phyloP scores from a whole-genome alignment of 2,888 invertebrate genomes.

The Drosophila robusta region DNA sequence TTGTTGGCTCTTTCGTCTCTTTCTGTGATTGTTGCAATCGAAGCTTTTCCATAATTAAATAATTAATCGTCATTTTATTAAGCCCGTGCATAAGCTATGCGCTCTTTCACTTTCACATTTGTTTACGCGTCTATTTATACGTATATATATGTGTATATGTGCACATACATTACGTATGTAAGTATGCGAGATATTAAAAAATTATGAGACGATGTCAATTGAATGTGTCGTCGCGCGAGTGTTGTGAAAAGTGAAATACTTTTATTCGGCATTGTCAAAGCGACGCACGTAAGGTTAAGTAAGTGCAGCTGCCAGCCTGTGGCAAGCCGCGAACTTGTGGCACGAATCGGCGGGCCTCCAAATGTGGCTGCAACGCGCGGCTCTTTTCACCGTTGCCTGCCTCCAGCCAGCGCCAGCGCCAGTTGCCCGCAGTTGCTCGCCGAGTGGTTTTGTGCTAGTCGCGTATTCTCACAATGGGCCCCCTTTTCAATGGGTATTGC shows the following conservation, averaged over 20 bases:
- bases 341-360: conserved; percentile 50
- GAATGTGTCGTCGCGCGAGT: conserved; percentile 47
- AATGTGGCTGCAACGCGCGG: too few relatives aligned
- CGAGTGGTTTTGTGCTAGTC: background rate
- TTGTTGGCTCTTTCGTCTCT: background rate
- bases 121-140: conserved; percentile 12
- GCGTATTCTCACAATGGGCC: conserved; percentile 16
- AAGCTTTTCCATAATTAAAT: conserved; percentile 68
- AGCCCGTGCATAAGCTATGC: conserved; percentile 50
- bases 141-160: background rate
- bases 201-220: conserved; percentile 64
- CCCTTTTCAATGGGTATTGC: conserved; percentile 11
- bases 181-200: conserved; percentile 62
- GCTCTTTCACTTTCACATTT: conserved; percentile 69
- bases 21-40: conserved; percentile 40
- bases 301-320: conserved; percentile 44
- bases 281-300: conserved; percentile 59
- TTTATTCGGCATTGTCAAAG: conserved; percentile 46
- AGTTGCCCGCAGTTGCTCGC: background rate
- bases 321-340: conserved; percentile 34
- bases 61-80: conserved; percentile 68
- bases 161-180: conserved; percentile 25
- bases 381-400: conserved; percentile 19
- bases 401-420: background rate
- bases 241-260: conserved; percentile 49